These are phyloP conservation scores for Acanthopagrus latus DNA, from an alignment of 2,797 vertebrate species.

Conservation along the genomic window DNA sequence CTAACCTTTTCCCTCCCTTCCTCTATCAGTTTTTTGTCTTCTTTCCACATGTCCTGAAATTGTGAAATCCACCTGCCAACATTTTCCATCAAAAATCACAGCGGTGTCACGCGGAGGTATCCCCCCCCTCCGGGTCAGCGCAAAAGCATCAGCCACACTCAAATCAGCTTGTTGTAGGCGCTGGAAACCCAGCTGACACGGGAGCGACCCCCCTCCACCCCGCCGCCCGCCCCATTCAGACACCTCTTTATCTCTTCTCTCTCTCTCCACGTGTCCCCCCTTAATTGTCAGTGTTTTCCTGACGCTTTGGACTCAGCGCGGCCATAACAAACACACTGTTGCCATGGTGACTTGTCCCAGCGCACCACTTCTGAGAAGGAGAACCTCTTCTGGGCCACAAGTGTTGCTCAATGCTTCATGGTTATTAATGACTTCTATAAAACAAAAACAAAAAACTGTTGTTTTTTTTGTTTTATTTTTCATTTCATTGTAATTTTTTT, in stretches of 20 bases:
- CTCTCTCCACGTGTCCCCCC: constrained; percentile 6
- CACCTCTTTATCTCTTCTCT: constrained; percentile 32
- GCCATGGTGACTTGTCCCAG: constrained; percentile 56
- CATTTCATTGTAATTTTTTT: constrained; percentile 1
- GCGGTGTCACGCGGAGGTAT: constrained; percentile 1
- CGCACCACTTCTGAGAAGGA: constrained; percentile 66
- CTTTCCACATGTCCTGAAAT: neutral
- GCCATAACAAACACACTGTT: constrained; percentile 75
- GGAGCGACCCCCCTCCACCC: constrained; percentile 1
- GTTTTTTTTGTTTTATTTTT: neutral
- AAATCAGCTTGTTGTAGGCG: constrained; percentile 32
- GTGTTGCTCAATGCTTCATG: constrained; percentile 55
- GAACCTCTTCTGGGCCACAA: constrained; percentile 21
- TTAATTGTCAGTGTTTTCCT: constrained; percentile 28
- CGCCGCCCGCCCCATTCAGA: constrained; percentile 19
- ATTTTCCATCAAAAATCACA: neutral
- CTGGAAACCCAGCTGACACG: constrained; percentile 38
- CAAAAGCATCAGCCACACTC: neutral
- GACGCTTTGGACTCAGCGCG: constrained; percentile 40
- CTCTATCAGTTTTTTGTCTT: neutral
- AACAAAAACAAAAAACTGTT: neutral
- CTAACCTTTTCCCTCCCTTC: neutral
- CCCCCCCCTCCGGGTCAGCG: neutral
- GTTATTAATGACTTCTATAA: neutral
- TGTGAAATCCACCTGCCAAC: neutral